Percentiles rank a stretch among this genome's conserved stretches.
Conservation (phyloP, 2,888 invertebrate species). For the Ectemnius lituratus region DNA sequence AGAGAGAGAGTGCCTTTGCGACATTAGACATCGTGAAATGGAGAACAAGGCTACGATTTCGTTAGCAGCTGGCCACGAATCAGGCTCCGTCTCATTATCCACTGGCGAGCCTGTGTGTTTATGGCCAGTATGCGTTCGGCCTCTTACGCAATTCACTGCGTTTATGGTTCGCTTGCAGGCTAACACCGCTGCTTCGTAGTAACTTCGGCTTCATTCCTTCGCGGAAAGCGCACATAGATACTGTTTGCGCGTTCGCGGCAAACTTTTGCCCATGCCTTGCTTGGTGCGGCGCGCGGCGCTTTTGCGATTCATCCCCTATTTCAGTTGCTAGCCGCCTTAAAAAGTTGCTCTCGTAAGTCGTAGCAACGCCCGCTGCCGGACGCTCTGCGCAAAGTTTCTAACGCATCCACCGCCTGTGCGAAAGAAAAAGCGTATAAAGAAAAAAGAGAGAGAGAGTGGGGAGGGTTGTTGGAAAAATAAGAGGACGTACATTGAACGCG, state of each 20-base stretch:
- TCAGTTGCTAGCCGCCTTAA: neutral
- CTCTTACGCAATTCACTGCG: constrained; percentile 50
- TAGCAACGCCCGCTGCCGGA: constrained; percentile 30
- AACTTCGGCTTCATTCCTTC: constrained; percentile 1
- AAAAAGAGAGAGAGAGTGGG: neutral
- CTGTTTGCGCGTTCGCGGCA: constrained; percentile 5
- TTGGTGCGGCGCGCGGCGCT: too few relatives aligned
- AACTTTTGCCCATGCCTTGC: constrained; percentile 8
- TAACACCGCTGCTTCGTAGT: constrained; percentile 30
- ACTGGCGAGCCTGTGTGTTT: constrained; percentile 43
- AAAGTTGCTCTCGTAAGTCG: constrained; percentile 3
- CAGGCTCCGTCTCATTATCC: constrained; percentile 21
- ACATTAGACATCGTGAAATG: neutral
- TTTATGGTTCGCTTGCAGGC: constrained; percentile 49
- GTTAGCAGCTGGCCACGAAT: constrained; percentile 7
- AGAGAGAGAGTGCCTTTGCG: neutral
- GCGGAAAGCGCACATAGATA: constrained; percentile 5
- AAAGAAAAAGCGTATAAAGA: neutral
- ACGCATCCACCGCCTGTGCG: constrained; percentile 16
- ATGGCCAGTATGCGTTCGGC: constrained; percentile 45
- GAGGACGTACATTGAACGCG: constrained; percentile 6
- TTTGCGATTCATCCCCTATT: constrained; percentile 1
- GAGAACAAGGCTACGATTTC: constrained; percentile 6
- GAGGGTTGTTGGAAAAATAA: neutral
- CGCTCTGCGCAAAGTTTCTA: constrained; percentile 28